Evolutionary conservation across 2,888 invertebrate genomes (phyloP), one percentile per base, ranked within the genome.

Genomic region (Oasisia sp.): DNA sequence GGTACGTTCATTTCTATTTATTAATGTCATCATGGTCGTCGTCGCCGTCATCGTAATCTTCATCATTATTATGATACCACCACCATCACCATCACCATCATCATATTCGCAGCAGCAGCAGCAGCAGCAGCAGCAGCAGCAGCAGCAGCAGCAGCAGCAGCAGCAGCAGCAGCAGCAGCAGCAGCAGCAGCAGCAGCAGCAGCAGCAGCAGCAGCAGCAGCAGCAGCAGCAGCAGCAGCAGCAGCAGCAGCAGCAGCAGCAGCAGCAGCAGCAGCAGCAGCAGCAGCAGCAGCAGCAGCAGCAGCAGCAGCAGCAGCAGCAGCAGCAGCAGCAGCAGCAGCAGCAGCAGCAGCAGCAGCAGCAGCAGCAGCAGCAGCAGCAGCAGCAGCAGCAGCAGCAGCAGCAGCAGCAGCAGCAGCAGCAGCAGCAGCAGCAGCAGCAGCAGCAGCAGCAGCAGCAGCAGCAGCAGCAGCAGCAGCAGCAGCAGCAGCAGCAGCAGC

Each of bases 1-100:
- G 95, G 97, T 97, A 96, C 97, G 97, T 96, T 38, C 38, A 90
- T 27, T 89, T 45, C 58, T 32, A 74, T 74, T 58, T 32, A n/a
- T 27, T 27, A 27, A 19, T n/a, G 74, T 27, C 38, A 38, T 38
- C 38, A 38, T 38, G 38, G 27, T 19, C 74, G 74, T 74, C 27
- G 74, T 50, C 27, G 45, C 4, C 50, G 27, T 56, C 38, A 27
- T n/a, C 32, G 91, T 32, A 32, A 32, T 58, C n/a, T 11, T 14
- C 27, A 92, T 89, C 56, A 56, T 2, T 38, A 38, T 38, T 38
- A 38, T 38, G 38, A 38, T 38, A 38, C 4, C 1, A 38, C 38
- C 38, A 38, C 38, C 38, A 38, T 1, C 38, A n/a, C n/a, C n/a
- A n/a, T n/a, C 45, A 50, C 12, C 50, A 50, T 50, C 50, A 50